phyloP scores from a whole-genome alignment of 2,888 invertebrate genomes.

The Drosophila subsilvestris region DNA sequence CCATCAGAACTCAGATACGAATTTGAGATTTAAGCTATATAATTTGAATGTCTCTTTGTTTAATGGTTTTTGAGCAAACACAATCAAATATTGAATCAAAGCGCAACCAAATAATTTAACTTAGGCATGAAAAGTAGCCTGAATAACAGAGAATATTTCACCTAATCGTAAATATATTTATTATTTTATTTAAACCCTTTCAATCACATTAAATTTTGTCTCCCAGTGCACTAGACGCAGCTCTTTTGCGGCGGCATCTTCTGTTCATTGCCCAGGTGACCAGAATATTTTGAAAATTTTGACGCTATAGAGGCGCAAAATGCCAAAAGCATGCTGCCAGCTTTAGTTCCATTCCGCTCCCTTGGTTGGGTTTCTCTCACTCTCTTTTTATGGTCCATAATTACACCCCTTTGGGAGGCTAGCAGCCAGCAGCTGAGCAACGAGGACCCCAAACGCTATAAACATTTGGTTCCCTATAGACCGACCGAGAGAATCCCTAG shows the following conservation, averaged over 20 bases:
- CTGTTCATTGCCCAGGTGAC: conserved; percentile 16
- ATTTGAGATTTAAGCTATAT: neutral
- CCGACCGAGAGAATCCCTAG: conserved; percentile 48
- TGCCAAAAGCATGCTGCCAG: conserved; percentile 41
- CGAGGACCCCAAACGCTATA: conserved; percentile 44
- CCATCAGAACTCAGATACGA: fast-evolving
- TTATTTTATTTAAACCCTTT: neutral
- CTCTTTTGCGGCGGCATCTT: conserved; percentile 13
- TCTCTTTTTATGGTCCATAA: conserved; percentile 62
- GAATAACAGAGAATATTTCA: neutral
- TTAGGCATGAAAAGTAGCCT: neutral
- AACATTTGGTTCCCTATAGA: conserved; percentile 45
- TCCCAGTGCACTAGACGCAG: conserved; percentile 14
- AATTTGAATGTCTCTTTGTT: neutral
- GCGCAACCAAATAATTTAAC: neutral
- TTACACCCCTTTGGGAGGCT: conserved; percentile 64
- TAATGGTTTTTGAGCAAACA: neutral
- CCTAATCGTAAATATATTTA: neutral
- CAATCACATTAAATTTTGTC: neutral
- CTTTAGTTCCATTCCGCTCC: conserved; percentile 9
- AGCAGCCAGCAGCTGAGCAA: conserved; percentile 34
- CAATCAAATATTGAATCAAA: neutral
- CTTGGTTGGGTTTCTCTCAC: conserved; percentile 26
- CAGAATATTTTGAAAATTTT: conserved; percentile 46
- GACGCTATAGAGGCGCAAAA: conserved; percentile 46